Evolutionary conservation across 2,888 invertebrate genomes (phyloP), one percentile per base, ranked within the genome.

Genomic region (Chaitophorus viminalis): DNA sequence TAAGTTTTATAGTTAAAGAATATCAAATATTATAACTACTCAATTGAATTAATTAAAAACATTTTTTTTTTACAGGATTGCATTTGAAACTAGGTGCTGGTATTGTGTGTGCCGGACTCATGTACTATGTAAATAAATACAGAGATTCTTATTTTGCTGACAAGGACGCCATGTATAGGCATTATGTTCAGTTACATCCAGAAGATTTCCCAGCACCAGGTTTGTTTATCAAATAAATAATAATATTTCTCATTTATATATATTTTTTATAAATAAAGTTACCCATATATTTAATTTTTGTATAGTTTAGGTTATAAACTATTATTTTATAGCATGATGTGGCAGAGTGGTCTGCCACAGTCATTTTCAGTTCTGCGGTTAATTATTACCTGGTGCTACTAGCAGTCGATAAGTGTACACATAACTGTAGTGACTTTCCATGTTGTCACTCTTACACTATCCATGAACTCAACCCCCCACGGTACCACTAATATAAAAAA

Each of bases 91-190:
- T 84, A 18, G 84, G 83, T 8, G 68, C 77, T 25, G 88, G 88
- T 29, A 72, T 85, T 8, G 3, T 78, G 1, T 60, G 77, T 6
- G 88, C 88, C 54, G 11, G 18, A 18, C 14, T 21, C 11, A 21
- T 78, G 1, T 88, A 77, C 60, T 85, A 85, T 72, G 54, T n/a
- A 3, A 77, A 84, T 18, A 52, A 84, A 52, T 78, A 88, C 31
- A 85, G 70, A 77, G 78, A 21, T 70, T n/a, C 21, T 25, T 89
- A 88, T 70, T 31, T 76, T 2, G 84, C 89, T 29, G 81, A 88
- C 68, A 83, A 88, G 52, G 89, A 89, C 70, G 84, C 88, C 3
- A 88, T 89, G 79, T 85, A 78, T 18, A 84, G 88, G 77, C 89
- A 89, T 78, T 89, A 89, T 18, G 33, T 89, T 54, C 65, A 76